Evolutionary conservation across 2,888 invertebrate species (phyloP), one percentile per base, ranked within the genome.

Genomic region (Phaonia tiefii): DNA sequence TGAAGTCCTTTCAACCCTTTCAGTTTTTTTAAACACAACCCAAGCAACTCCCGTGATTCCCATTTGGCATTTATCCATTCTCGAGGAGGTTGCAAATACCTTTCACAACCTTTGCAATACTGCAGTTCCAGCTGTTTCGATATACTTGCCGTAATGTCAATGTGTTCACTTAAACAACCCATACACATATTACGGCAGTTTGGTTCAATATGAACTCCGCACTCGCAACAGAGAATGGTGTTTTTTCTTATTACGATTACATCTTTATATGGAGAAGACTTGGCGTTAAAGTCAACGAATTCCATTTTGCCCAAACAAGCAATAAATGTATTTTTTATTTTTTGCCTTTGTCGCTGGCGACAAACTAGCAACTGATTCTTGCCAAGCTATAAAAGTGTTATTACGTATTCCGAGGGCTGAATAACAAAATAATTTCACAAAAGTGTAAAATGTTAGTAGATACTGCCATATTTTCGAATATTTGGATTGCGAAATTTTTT

Each of bases 131-230:
- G 95, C 91, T 98, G 97, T 89, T 99, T 99, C 0, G 98, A 97
- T 89, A 99, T 98, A 31, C 96, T 96, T 88, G 97, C 98, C 1
- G 98, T 97, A 76, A 99, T 99, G 88, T 99, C 99, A 2, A 99
- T 95, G 87, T 96, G 94, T 31, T 96, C 94, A 63, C 99, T 93
- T 49, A 99, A 91, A 91, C 99, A 99, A 15, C 95, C 95, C 1
- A 98, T 96, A 91, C 99, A 99, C 97, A 98, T 99, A 91, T 99
- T 99, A 0, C 98, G 95, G 1, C 98, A 96, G 92, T 99, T 99
- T 26, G 99, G 96, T 86, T 97, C 95, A 75, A 99, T 99, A 17
- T 93, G 92, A 15, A 94, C 93, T 10, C 98, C 99, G 92, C 99
- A 99, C 90, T 98, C 95, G 88, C 99, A 99, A 89, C 99, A 99